phyloP scores from a whole-genome alignment of 2,888 invertebrate genomes.

The Nephrotoma flavescens region DNA sequence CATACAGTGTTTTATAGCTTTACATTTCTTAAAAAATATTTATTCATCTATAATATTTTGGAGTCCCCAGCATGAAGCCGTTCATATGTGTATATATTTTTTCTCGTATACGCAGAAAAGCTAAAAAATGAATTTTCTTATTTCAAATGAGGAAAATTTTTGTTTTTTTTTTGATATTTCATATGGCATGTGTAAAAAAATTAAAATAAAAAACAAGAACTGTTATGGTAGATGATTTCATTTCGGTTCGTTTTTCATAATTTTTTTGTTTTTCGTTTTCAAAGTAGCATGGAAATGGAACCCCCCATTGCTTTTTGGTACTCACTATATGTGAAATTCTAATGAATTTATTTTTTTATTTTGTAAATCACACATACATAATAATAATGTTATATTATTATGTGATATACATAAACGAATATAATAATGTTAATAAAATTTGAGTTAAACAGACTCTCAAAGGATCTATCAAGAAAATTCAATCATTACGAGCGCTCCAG shows the following conservation, averaged over 20 bases:
- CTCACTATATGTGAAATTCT: neutral
- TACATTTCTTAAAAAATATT: neutral
- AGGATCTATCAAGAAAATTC: neutral
- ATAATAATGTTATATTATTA: neutral
- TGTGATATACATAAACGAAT: neutral
- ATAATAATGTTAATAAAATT: neutral
- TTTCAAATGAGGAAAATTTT: neutral
- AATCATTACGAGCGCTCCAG: neutral
- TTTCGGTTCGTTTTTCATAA: neutral
- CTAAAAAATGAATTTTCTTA: neutral
- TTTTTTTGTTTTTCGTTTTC: neutral
- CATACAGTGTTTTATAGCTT: neutral
- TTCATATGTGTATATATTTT: neutral
- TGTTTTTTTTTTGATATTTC: neutral
- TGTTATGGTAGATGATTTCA: neutral
- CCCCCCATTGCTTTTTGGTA: neutral
- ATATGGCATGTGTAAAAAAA: neutral
- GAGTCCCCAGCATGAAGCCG: neutral
- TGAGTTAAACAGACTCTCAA: neutral
- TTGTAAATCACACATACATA: neutral
- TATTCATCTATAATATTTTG: neutral
- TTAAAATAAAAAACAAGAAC: neutral
- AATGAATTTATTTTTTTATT: neutral
- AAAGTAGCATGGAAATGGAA: neutral
- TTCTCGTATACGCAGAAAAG: neutral